Conservation (phyloP, 2,888 invertebrate genomes). For the Chymomyza caudatula region DNA sequence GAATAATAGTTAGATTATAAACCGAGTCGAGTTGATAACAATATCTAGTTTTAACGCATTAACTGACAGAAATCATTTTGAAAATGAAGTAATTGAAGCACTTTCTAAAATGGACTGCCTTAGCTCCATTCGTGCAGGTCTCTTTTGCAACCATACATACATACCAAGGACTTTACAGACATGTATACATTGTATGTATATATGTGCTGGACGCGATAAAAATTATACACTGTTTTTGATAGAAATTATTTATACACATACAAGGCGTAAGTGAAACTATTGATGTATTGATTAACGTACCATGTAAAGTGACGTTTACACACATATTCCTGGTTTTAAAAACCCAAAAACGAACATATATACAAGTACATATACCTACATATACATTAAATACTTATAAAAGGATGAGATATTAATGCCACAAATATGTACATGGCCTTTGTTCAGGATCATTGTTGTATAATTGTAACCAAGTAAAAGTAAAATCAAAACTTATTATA, state of each 20-base stretch:
- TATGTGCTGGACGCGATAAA: slow-evolving; percentile 35
- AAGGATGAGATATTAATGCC: neutral
- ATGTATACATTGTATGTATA: slow-evolving; percentile 11
- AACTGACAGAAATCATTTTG: no score
- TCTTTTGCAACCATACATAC: neutral
- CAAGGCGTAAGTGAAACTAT: slow-evolving; percentile 22
- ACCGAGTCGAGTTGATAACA: no score
- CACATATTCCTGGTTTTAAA: slow-evolving; percentile 62
- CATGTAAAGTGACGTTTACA: slow-evolving; percentile 42
- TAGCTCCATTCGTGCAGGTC: neutral
- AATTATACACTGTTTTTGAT: slow-evolving; percentile 68
- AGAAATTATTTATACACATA: slow-evolving; percentile 55
- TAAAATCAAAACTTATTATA: slow-evolving; percentile 19
- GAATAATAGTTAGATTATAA: no score
- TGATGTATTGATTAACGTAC: neutral
- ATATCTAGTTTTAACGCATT: no score
- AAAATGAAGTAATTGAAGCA: no score
- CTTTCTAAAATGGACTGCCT: no score
- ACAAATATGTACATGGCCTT: neutral
- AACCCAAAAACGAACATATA: slow-evolving; percentile 26
- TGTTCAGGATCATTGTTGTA: slow-evolving; percentile 13
- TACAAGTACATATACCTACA: slow-evolving; percentile 9
- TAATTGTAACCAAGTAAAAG: slow-evolving; percentile 7
- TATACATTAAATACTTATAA: slow-evolving; percentile 10
- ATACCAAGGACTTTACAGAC: slow-evolving; percentile 7